A percentile compares a stretch with the other conserved stretches of the same genome.
These are phyloP conservation scores for Pseudochirops corinnae DNA, from an alignment of 2,797 vertebrate species.

Conservation along the genomic window DNA sequence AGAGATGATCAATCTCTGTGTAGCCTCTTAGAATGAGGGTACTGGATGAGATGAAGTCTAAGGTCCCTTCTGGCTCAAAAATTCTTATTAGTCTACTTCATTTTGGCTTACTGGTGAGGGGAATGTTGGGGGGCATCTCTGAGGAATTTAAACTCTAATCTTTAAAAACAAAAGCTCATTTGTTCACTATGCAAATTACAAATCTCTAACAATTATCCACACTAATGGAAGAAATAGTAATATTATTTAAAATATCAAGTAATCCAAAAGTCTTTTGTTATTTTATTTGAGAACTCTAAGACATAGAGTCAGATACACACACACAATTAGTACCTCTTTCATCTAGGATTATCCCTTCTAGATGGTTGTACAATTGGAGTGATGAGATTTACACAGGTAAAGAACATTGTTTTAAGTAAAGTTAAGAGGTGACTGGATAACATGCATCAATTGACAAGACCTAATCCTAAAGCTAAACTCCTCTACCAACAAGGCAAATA, in stretches of 20 bases:
- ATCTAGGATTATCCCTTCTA: neutral
- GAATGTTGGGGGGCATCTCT: neutral
- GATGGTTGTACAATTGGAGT: neutral
- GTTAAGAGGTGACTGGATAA: neutral
- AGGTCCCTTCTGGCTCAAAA: neutral
- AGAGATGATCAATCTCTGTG: neutral
- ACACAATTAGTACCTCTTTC: neutral
- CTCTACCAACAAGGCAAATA: conserved; percentile 1
- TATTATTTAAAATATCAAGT: neutral
- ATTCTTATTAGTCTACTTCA: neutral
- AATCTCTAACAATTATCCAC: neutral
- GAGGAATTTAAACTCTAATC: neutral
- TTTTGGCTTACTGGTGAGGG: neutral
- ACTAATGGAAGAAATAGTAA: neutral
- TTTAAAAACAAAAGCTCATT: neutral
- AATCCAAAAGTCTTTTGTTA: neutral
- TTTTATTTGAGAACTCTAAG: neutral
- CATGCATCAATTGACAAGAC: neutral
- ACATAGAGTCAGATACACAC: neutral
- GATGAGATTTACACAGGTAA: neutral
- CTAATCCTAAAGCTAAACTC: neutral
- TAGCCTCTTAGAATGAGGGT: neutral
- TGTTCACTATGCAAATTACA: neutral
- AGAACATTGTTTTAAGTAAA: neutral
- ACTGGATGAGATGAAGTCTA: neutral